Base-by-base conservation (phyloP, 2,113 vertebrate species). In the Myrmecobius fasciatus region DNA sequence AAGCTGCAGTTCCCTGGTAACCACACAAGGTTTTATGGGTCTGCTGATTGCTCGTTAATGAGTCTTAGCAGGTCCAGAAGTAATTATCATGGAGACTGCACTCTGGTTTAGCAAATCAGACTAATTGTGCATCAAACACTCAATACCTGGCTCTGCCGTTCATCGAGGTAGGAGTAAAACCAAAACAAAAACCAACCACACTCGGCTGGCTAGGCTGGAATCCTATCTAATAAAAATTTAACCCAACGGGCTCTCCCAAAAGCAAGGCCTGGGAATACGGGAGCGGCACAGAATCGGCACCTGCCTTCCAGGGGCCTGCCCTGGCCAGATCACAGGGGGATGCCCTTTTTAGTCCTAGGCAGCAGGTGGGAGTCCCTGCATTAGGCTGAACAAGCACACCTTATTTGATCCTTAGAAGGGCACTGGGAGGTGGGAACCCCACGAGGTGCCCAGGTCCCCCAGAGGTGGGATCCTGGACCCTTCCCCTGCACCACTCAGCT, bases 81-180 rank as follows among this genome's bases (percentile, higher is more conserved):
- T n/a, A 43, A 60, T 92, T 92, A 67, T 92, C 54, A 92, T 94
- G 83, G 90, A 47, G 28, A 3, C 90, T 48, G 83, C 92, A 47
- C 36, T 8, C 90, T n/a, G 26, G 9, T 89, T 94, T 92, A 89
- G 91, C 88, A 95, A 94, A 91, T 53, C 28, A 31, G 67, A 96
- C 94, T 28, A 92, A 95, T 49, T 43, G 88, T 93, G 36, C 48
- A 96, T 92, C 24, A 89, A 95, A n/a, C 43, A 88, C 93, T 48
- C 2, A 93, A 47, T 24, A 51, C 54, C 54, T 83, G 67, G 67
- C 36, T 43, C 2, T 83, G 17, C 6, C 0, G 3, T 25, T 25
- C 2, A 26, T 9, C 52, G 96, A 52, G 49, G 89, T 20, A 26
- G 89, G 24, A 89, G 10, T n/a, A 83, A 83, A 83, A 22, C 43